Evolutionary conservation across 2,113 vertebrate species (phyloP).

Genomic region (Anser cygnoides): DNA sequence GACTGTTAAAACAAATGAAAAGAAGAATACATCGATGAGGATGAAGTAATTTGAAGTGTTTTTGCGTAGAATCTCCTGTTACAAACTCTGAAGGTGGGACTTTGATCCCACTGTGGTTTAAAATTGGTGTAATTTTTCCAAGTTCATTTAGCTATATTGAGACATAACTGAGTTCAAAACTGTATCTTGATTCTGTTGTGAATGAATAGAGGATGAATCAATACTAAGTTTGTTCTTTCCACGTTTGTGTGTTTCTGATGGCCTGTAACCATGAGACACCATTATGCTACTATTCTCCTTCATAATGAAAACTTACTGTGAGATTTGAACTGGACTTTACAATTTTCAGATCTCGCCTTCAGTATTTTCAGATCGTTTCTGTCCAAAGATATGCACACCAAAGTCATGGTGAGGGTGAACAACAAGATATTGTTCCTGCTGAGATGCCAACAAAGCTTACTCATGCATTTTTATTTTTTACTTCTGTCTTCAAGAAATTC

Average conservation of each 20-base stretch:
- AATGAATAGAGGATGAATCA: conserved; percentile 21
- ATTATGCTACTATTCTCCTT: not conserved
- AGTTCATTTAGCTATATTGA: conserved; percentile 20
- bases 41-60: not conserved
- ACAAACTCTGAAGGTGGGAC: not conserved
- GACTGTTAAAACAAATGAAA: not conserved
- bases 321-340: not conserved
- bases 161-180: not conserved
- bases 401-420: not conserved
- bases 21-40: not conserved
- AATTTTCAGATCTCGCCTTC: not conserved
- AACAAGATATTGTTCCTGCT: not conserved
- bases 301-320: not conserved
- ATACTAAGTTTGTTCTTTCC: conserved; percentile 12
- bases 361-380: not conserved
- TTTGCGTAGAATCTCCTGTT: not conserved
- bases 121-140: not conserved
- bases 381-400: not conserved
- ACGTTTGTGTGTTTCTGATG: not conserved
- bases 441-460: not conserved
- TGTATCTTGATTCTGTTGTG: not conserved
- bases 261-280: not conserved
- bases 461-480: not conserved
- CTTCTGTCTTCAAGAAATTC: not conserved
- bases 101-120: conserved; percentile 17